A percentile compares a stretch with the other conserved stretches of the same genome.
These are phyloP conservation scores for Callipepla californica DNA, from an alignment of 2,113 vertebrate species.

Conservation along the genomic window DNA sequence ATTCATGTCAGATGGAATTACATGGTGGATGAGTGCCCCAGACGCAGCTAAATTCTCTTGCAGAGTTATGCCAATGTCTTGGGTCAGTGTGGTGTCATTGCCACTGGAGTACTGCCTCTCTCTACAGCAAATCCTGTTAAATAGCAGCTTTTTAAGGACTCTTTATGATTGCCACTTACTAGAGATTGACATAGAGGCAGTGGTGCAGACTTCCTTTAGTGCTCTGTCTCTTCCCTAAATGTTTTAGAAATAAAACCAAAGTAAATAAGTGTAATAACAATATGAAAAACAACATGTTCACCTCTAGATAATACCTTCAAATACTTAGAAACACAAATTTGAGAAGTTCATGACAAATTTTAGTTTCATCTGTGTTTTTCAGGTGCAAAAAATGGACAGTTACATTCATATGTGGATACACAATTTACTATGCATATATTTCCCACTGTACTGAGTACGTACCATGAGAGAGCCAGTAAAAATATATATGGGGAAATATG, in stretches of 20 bases:
- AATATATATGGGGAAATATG: no score
- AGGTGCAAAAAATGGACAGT: not conserved
- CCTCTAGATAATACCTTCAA: not conserved
- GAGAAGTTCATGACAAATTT: not conserved
- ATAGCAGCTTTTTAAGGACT: not conserved
- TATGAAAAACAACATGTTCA: not conserved
- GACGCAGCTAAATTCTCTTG: not conserved
- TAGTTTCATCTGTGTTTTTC: not conserved
- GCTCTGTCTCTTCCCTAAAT: not conserved
- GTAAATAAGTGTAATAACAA: not conserved
- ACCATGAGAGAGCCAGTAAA: not conserved
- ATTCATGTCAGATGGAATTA: not conserved
- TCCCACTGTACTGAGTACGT: not conserved
- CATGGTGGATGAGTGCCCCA: not conserved
- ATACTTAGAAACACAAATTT: not conserved
- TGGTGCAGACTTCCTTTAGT: not conserved
- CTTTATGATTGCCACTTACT: not conserved
- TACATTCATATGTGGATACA: not conserved
- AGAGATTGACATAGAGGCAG: not conserved
- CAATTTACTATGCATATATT: not conserved
- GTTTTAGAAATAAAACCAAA: not conserved
- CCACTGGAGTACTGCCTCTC: not conserved
- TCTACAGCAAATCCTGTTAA: not conserved
- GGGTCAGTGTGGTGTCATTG: not conserved
- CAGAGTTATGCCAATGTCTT: no score